Evolutionary conservation across 1,140 invertebrate genomes (phyloP), one percentile per base, ranked within the genome.

Genomic region (Colletes latitarsis): DNA sequence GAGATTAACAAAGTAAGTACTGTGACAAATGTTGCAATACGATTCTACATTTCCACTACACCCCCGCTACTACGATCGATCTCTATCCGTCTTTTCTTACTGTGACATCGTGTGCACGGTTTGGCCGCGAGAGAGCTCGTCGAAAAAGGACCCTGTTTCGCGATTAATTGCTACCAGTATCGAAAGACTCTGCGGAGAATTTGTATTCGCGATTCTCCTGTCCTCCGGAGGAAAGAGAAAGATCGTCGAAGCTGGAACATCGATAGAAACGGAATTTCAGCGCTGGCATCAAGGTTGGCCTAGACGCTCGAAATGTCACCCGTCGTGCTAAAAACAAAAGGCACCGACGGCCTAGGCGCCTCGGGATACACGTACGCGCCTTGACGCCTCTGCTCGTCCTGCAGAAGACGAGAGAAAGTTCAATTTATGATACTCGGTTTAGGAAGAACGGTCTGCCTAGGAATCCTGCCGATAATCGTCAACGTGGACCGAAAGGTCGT

Each of bases 371-470:
- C 43, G 68, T 66, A 55, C 21, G 62, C 71, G 58, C 30, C 57
- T 81, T n/a, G 68, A 79, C 83, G 83, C 46, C 84, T 85, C 62
- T 84, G 83, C 84, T 70, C 60, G 69, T 82, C 70, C 80, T 68
- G 67, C 21, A 17, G 63, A 83, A 43, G 72, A 49, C 14, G 62
- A 46, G 57, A 19, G 86, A 88, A 88, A 88, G 86, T 88, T 88
- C 86, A 84, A 88, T 88, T 88, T 88, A 88, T 85, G 79, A 71
- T 39, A 14, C 80, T 79, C 72, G 78, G 49, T 88, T 87, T 81
- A 77, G 79, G 82, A 82, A 71, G 85, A 84, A 72, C 82, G 66
- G 60, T 57, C 6, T 43, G 84, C 82, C 81, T 78, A 74, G 77
- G 86, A 87, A 87, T 85, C 79, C 60, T 30, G 15, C 21, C 79